Conservation (phyloP, 2,888 invertebrate species). For the Perdita meconis region DNA sequence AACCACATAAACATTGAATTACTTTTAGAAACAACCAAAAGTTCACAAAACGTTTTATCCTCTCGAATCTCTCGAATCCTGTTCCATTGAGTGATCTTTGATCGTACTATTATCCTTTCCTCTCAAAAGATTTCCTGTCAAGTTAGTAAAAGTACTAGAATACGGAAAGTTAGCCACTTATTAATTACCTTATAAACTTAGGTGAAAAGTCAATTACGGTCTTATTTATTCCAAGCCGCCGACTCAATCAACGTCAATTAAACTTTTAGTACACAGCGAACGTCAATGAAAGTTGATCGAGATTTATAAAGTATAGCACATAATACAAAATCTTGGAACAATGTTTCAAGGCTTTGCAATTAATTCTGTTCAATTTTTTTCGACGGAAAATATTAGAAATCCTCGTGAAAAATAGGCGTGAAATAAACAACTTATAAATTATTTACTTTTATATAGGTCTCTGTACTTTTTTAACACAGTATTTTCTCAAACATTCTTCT, state of each 20-base stretch:
- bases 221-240: background rate
- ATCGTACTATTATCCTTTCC: background rate
- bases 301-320: background rate
- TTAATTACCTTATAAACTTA: constrained; percentile 8
- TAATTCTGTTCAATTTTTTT: no score
- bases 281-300: constrained; percentile 2
- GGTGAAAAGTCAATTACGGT: background rate
- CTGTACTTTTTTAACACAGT: no score
- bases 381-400: no score
- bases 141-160: background rate
- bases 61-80: no score
- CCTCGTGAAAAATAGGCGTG: no score
- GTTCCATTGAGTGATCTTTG: background rate
- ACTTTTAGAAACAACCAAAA: no score
- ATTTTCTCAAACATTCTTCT: no score
- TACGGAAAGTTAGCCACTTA: background rate
- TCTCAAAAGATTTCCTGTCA: background rate
- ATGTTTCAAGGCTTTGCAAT: no score
- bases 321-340: background rate
- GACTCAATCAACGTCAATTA: constrained; percentile 17
- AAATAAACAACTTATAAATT: no score
- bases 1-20: no score
- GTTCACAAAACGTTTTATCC: no score
- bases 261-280: constrained; percentile 9
- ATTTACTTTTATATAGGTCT: no score